Percentiles rank a stretch among this genome's conserved stretches.
These are phyloP conservation scores for Athene noctua DNA, from an alignment of 2,113 vertebrate species.

Conservation along the genomic window DNA sequence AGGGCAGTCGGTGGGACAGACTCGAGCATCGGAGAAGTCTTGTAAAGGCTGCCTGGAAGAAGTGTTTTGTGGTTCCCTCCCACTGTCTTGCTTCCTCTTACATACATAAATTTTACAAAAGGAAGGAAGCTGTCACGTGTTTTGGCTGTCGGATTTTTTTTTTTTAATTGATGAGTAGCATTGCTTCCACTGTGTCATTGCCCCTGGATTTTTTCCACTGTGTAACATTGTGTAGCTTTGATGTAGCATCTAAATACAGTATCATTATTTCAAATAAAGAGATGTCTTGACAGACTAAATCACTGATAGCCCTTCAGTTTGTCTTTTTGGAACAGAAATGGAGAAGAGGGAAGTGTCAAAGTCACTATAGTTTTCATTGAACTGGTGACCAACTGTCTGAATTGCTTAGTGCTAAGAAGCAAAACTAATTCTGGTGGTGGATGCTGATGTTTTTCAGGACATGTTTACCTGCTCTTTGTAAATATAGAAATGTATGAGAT, in stretches of 20 bases:
- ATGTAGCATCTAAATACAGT: background rate
- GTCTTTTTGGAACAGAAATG: background rate
- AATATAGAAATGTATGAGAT: background rate
- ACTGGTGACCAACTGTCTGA: background rate
- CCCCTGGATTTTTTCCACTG: background rate
- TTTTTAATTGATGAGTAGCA: no score
- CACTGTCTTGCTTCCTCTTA: background rate
- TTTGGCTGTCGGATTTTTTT: background rate
- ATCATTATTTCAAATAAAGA: background rate
- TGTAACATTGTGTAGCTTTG: background rate
- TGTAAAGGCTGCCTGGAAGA: background rate
- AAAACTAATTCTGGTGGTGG: background rate
- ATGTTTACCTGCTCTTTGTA: background rate
- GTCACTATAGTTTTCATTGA: background rate
- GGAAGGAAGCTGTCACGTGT: background rate
- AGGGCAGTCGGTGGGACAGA: fast-evolving
- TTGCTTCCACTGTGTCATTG: background rate
- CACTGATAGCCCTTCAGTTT: background rate
- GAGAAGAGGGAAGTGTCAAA: background rate
- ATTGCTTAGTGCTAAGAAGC: background rate
- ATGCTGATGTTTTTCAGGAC: background rate
- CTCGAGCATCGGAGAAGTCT: background rate
- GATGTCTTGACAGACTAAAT: background rate
- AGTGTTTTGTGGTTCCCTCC: background rate
- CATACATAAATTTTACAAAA: background rate